A percentile compares a stretch with the other conserved stretches of the same genome.
Evolutionary conservation across 1,140 invertebrate species (phyloP).

Genomic region (Periplaneta americana): DNA sequence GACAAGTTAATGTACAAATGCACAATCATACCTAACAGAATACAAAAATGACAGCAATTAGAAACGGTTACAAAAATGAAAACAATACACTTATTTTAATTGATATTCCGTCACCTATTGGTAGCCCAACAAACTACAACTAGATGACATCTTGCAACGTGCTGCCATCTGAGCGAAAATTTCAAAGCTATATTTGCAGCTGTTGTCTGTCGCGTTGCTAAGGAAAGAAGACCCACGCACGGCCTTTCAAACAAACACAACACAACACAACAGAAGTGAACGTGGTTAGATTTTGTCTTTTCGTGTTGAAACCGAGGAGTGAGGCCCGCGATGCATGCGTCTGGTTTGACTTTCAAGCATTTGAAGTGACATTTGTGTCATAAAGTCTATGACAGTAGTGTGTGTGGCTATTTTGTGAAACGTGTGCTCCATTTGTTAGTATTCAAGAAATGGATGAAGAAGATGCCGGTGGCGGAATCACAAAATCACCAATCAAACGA

Average conservation of each 20-base stretch:
- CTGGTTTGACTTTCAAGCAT: neutral
- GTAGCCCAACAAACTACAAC: too few species aligned
- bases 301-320: neutral
- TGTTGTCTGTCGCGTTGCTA: neutral
- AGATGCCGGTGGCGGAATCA: slow-evolving; percentile 48
- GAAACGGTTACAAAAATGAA: too few species aligned
- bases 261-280: neutral
- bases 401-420: neutral
- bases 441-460: slow-evolving; percentile 53
- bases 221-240: neutral
- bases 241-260: neutral
- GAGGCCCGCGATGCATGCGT: neutral
- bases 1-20: too few species aligned
- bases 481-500: slow-evolving; percentile 66
- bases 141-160: too few species aligned
- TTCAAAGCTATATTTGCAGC: neutral
- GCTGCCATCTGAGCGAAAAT: neutral
- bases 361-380: neutral
- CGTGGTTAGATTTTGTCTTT: neutral
- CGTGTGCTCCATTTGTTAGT: neutral
- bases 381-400: too few species aligned
- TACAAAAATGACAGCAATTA: too few species aligned
- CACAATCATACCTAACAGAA: too few species aligned
- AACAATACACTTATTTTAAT: too few species aligned
- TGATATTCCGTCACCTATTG: too few species aligned